phyloP scores from a whole-genome alignment of 2,113 vertebrate species.

The Myrmophylax atrothorax region DNA sequence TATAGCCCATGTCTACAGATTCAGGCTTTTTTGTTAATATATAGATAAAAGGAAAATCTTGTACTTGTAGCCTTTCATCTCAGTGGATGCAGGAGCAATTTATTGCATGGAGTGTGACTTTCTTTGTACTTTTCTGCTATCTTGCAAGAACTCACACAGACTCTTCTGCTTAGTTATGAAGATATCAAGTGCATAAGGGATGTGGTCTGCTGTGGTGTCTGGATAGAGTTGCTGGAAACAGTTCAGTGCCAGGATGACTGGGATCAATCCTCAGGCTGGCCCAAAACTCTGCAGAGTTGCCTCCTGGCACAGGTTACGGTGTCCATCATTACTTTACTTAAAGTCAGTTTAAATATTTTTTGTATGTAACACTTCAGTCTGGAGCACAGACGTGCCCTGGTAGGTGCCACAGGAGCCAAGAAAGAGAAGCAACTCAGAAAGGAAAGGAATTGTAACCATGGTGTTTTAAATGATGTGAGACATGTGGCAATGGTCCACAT shows the following conservation, averaged over 20 bases:
- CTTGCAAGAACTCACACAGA: constrained; percentile 50
- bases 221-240: not conserved
- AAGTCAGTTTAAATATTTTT: not conserved
- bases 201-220: not conserved
- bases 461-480: not conserved
- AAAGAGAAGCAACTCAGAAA: not conserved
- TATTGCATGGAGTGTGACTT: constrained; percentile 1
- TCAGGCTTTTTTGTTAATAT: constrained; percentile 50
- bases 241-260: not conserved
- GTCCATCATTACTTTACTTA: not conserved
- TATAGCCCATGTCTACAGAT: constrained; percentile 16
- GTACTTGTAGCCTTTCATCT: constrained; percentile 64
- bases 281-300: not conserved
- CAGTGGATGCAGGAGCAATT: constrained; percentile 36
- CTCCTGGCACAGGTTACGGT: not conserved
- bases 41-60: constrained; percentile 64
- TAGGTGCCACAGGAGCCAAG: not conserved
- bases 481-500: not conserved
- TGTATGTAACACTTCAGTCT: not conserved
- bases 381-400: not conserved
- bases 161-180: constrained; percentile 45
- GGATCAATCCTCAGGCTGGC: not conserved
- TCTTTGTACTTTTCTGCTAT: constrained; percentile 60
- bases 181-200: not conserved
- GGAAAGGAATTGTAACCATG: not conserved